phyloP scores from a whole-genome alignment of 2,113 vertebrate genomes.

The Ciconia stormi region DNA sequence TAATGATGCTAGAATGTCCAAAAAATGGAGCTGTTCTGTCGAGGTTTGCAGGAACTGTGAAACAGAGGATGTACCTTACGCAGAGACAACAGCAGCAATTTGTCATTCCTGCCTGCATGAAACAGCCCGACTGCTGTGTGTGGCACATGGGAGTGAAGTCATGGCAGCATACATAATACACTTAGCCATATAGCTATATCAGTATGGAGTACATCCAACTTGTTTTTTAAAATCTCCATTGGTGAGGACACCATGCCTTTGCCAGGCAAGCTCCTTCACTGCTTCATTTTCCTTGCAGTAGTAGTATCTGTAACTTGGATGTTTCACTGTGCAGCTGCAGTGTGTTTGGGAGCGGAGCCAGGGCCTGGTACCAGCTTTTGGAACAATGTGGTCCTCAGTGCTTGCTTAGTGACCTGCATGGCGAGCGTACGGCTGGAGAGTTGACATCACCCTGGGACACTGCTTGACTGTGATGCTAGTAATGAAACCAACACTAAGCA shows the following conservation, averaged over 20 bases:
- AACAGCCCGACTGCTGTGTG: neutral
- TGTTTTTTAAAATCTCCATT: neutral
- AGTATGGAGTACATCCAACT: rapidly evolving
- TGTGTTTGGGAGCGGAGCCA: neutral
- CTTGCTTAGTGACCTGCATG: neutral
- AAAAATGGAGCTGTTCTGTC: neutral
- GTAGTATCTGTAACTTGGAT: neutral
- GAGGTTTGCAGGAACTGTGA: neutral
- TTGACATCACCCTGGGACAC: neutral
- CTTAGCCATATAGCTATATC: rapidly evolving
- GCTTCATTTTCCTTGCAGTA: neutral
- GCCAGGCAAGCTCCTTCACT: neutral
- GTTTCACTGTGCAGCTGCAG: neutral
- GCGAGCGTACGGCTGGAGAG: rapidly evolving
- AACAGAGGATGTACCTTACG: neutral
- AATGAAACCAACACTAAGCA: neutral
- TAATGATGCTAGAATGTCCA: neutral
- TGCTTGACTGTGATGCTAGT: neutral
- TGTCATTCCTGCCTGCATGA: neutral
- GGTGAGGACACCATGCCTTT: neutral
- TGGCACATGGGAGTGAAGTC: neutral
- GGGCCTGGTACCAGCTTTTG: neutral
- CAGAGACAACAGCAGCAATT: neutral
- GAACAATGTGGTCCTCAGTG: neutral
- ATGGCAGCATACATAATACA: rapidly evolving